Base-by-base conservation (phyloP, 1,140 invertebrate genomes). In the Theocolax elegans region DNA sequence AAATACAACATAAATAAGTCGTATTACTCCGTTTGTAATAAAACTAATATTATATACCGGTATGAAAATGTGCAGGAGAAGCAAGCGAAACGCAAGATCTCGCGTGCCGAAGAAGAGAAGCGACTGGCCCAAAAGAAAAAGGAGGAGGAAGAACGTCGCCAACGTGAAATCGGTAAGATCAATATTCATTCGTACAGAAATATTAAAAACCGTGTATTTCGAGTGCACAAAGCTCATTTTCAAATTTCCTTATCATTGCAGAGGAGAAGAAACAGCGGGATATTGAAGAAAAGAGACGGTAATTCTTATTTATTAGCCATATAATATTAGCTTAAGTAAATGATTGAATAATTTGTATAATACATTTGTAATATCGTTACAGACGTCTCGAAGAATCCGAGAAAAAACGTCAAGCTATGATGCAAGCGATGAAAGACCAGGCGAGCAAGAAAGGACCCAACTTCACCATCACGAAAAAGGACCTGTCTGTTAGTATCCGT, bases 191-290 rank as follows among this genome's bases (percentile, higher is more conserved):
- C n/a, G n/a, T n/a, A n/a, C n/a, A n/a, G n/a, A n/a, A n/a, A n/a
- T n/a, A n/a, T n/a, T n/a, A n/a, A n/a, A n/a, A n/a, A n/a, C n/a
- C n/a, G n/a, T n/a, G n/a, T n/a, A n/a, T n/a, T n/a, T n/a, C n/a
- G n/a, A n/a, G n/a, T n/a, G n/a, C n/a, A n/a, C n/a, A n/a, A n/a
- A n/a, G n/a, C n/a, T n/a, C n/a, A n/a, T n/a, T n/a, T n/a, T n/a
- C n/a, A n/a, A n/a, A n/a, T 35, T 35, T 27, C 31, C 27, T 72
- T 42, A 1, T 46, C 31, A 70, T 79, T 76, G 8, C 75, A 86
- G 93, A 96, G 86, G 94, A 96, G 87, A 96, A 95, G 90, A 96
- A 96, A 90, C 94, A 95, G 84, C 92, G 92, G 75, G 95, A 96
- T 78, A 93, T 95, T 76, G 95, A 97, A 83, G 95, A 96, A 86